A percentile compares a stretch with the other conserved stretches of the same genome.
Evolutionary conservation across 1,140 invertebrate species (phyloP).

Genomic region (Polypedilum pembai): DNA sequence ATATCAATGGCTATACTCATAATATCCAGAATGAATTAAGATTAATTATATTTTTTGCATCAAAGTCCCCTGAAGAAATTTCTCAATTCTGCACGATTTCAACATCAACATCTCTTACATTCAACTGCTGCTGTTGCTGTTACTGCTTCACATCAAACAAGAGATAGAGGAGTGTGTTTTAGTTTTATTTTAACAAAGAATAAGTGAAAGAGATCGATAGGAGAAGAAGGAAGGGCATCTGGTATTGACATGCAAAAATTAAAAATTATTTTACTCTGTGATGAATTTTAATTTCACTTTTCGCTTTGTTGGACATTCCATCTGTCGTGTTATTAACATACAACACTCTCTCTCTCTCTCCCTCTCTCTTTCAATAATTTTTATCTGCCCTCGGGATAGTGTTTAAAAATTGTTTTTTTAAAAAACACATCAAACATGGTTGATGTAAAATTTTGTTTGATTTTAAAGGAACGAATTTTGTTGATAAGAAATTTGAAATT

Average conservation of each 20-base stretch:
- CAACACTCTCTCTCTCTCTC: no score
- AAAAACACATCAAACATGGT: no score
- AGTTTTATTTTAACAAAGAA: not conserved
- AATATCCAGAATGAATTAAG: conserved; percentile 21
- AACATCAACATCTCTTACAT: not conserved
- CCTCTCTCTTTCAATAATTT: not conserved
- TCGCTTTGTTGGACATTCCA: conserved; percentile 1
- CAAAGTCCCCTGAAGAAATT: conserved; percentile 24
- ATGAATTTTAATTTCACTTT: conserved; percentile 8
- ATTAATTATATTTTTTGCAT: conserved; percentile 21
- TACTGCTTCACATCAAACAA: no score
- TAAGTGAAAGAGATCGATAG: no score
- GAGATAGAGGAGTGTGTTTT: no score
- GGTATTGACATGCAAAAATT: conserved; percentile 26
- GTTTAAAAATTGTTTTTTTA: no score
- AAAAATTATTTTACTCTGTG: conserved; percentile 12
- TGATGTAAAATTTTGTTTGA: no score
- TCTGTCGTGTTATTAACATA: conserved; percentile 15
- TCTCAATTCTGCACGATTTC: conserved; percentile 20
- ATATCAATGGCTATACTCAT: not conserved
- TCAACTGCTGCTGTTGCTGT: not conserved
- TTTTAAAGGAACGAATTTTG: no score
- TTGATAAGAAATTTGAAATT: no score
- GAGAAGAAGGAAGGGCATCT: not conserved
- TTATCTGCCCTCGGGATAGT: not conserved